Percentiles rank a stretch among this genome's conserved stretches.
Evolutionary conservation across 2,888 invertebrate species (phyloP).

Genomic region (Chymomyza procnemis): DNA sequence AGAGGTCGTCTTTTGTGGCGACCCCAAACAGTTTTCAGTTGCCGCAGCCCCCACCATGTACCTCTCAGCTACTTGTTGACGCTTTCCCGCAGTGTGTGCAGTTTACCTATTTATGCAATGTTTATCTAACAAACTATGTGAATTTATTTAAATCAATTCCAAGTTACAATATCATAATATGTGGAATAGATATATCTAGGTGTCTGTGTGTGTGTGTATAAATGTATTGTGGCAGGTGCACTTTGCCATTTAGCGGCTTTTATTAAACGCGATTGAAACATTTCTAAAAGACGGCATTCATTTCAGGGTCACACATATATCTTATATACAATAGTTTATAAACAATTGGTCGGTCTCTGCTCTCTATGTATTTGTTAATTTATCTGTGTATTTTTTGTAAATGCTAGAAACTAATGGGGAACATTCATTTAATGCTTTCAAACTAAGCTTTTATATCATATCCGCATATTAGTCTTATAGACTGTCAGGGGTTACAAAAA

Average conservation of each 20-base stretch:
- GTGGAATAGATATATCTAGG: background rate
- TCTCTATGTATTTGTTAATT: background rate
- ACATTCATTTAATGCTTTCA: background rate
- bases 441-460: too few species aligned
- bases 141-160: constrained; percentile 48
- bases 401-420: background rate
- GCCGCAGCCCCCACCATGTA: too few species aligned
- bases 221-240: background rate
- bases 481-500: too few species aligned
- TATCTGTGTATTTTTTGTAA: background rate
- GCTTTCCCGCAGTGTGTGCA: background rate
- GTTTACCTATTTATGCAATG: background rate
- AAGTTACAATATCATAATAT: constrained; percentile 34
- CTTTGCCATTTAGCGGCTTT: constrained; percentile 24
- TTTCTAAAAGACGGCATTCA: constrained; percentile 8
- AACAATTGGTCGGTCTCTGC: background rate
- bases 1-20: constrained; percentile 43
- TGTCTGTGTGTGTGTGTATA: background rate
- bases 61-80: background rate
- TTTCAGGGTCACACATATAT: constrained; percentile 27
- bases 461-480: too few species aligned
- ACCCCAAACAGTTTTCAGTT: background rate
- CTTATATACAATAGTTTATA: too few species aligned
- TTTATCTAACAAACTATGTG: background rate
- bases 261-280: constrained; percentile 24